These are phyloP conservation scores for Mustelus asterias DNA, from an alignment of 2,113 vertebrate genomes.

Conservation along the genomic window DNA sequence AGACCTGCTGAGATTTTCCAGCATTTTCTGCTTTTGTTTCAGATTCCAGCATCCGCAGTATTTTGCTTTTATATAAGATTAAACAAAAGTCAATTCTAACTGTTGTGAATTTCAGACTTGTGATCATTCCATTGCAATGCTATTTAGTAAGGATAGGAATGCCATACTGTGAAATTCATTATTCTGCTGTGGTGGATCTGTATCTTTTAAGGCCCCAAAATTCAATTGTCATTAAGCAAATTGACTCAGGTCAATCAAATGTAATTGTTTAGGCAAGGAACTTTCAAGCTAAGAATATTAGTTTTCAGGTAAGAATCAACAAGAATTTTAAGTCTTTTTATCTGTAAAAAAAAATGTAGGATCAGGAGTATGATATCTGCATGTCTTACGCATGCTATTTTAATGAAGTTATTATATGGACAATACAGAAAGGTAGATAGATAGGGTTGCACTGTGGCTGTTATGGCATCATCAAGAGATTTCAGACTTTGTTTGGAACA, in stretches of 20 bases:
- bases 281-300: not conserved
- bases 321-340: not conserved
- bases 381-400: not conserved
- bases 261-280: not conserved
- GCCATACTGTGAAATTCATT: not conserved
- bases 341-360: not conserved
- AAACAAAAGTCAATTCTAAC: not conserved
- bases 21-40: no score
- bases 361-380: not conserved
- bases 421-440: no score
- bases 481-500: no score
- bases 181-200: not conserved
- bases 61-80: not conserved
- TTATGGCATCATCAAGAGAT: no score
- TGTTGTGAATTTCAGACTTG: not conserved
- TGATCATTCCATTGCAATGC: not conserved
- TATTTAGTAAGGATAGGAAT: not conserved
- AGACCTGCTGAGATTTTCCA: no score
- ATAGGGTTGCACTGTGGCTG: no score
- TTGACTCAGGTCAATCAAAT: not conserved
- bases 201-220: not conserved
- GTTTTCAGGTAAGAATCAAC: not conserved
- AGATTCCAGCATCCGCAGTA: no score
- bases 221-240: not conserved
- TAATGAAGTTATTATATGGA: not conserved